Percentiles rank a stretch among this genome's conserved stretches.
Conservation (phyloP, 2,113 vertebrate genomes). For the human region GRCh38 chr11:77899001-77899500, state of each 20-base stretch:
- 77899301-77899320: background rate
- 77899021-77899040: too few relatives aligned
- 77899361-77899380: background rate
- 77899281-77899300: background rate
- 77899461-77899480: too few relatives aligned
- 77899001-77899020: too few relatives aligned
- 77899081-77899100: background rate
- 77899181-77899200: background rate
- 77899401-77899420: too few relatives aligned
- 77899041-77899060: too few relatives aligned
- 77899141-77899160: background rate
- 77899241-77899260: background rate
- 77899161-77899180: background rate
- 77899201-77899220: background rate
- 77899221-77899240: background rate
- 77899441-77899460: too few relatives aligned
- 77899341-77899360: background rate
- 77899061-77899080: background rate
- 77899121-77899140: slow-evolving; percentile 4
- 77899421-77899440: too few relatives aligned
- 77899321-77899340: background rate
- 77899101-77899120: background rate
- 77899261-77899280: background rate
- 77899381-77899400: too few relatives aligned
- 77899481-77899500: too few relatives aligned